Evolutionary conservation across 2,113 vertebrate genomes (phyloP), one percentile per base, ranked within the genome.

Genomic region (Aphyosemion australe): DNA sequence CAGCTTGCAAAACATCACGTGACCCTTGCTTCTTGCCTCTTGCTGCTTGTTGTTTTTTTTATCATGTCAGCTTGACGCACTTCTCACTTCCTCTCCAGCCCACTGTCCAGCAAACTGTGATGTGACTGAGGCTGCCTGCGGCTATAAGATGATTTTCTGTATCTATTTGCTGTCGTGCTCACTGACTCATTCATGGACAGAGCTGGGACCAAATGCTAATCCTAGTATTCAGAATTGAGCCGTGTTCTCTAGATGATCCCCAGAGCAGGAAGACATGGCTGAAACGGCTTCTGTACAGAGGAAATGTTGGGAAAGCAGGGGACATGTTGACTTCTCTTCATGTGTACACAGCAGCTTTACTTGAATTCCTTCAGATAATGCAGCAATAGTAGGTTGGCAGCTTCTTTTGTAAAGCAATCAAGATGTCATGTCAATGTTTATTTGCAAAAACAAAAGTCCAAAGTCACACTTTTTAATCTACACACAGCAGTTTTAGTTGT

Each of bases 191-290:
- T 84, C 78, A 74, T 64, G 62, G 76, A 80, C 34, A 48, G 61
- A 82, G 79, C 54, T 79, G 47, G 61, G 71, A 84, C 72, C 78
- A 78, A 87, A 84, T 82, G 74, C 65, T 87, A 85, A 87, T 88
- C 75, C 70, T 77, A 78, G 72, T 72, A 80, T 85, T 87, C 74
- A 79, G 65, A 87, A 80, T 55, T 80, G 48, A 77, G 78, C 66
- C 48, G 34, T 67, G 60, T 72, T 78, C 63, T 74, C 64, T 37
- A 15, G 64, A 72, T 77, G 62, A 47, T 75, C 49, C 53, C 65
- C 42, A 66, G 47, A 81, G 72, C 56, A 74, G 46, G 54, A n/a
- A 71, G 58, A 76, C 19, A 12, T 45, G 61, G 54, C 70, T 47
- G 26, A 73, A 60, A 59, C 49, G 26, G 58, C 59, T 67, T 65